These are phyloP conservation scores for Chaetodon trifasciatus DNA, from an alignment of 2,797 vertebrate genomes.

Conservation along the genomic window DNA sequence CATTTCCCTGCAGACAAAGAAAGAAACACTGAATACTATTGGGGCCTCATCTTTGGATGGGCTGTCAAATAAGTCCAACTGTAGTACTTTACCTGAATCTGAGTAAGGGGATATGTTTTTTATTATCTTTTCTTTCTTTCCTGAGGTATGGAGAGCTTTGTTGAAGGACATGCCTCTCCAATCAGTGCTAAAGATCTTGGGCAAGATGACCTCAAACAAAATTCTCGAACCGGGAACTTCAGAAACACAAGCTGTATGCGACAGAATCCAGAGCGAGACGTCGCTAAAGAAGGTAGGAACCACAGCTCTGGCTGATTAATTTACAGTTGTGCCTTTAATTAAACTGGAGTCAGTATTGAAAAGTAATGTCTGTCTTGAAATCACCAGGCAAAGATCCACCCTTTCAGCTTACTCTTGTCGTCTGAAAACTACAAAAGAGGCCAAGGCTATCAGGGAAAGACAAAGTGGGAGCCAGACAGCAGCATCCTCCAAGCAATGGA, in stretches of 20 bases:
- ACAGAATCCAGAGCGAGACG: conserved; percentile 90
- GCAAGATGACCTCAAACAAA: conserved; percentile 91
- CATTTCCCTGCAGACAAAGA: not conserved
- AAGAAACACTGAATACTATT: not conserved
- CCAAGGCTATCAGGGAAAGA: conserved; percentile 90
- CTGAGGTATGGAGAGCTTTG: conserved; percentile 92
- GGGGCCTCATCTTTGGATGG: not conserved
- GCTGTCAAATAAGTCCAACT: no score
- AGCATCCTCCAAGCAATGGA: conserved; percentile 91
- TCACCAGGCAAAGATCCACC: conserved; percentile 90
- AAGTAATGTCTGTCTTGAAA: conserved; percentile 16
- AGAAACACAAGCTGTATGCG: conserved; percentile 90
- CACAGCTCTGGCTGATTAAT: not conserved
- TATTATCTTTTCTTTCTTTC: conserved; percentile 1
- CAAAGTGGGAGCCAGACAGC: conserved; percentile 90
- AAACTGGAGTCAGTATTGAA: not conserved
- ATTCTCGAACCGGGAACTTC: conserved; percentile 89
- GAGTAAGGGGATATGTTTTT: not conserved
- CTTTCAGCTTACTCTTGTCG: conserved; percentile 90
- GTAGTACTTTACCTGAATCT: not conserved
- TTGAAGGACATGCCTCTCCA: conserved; percentile 93
- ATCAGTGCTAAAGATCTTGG: conserved; percentile 88
- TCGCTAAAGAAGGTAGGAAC: conserved; percentile 88
- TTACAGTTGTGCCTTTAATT: not conserved
- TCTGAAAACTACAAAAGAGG: conserved; percentile 92